These are phyloP conservation scores for Sebastes vulpes DNA, from an alignment of 2,797 vertebrate species.

Conservation along the genomic window DNA sequence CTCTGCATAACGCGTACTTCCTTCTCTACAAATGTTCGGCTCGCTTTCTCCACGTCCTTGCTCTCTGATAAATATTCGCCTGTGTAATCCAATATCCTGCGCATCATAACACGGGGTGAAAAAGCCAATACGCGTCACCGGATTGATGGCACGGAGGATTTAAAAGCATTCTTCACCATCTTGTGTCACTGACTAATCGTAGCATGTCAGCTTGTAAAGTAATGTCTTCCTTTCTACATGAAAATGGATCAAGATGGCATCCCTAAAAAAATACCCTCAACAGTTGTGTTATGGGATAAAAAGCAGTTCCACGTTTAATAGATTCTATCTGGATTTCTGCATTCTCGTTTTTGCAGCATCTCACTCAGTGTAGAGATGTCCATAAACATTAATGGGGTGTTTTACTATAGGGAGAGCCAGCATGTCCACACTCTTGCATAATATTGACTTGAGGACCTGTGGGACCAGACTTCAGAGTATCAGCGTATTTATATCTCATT, in stretches of 20 bases:
- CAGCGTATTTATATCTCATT: conserved; percentile 69
- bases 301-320: conserved; percentile 16
- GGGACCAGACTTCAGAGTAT: conserved; percentile 61
- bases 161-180: conserved; percentile 38
- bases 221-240: background rate
- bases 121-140: conserved; percentile 21
- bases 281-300: background rate
- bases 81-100: conserved; percentile 36
- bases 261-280: conserved; percentile 25
- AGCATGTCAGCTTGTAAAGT: conserved; percentile 13
- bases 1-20: conserved; percentile 9
- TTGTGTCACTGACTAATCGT: conserved; percentile 44
- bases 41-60: background rate
- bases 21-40: conserved; percentile 20
- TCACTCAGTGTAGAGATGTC: conserved; percentile 30
- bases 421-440: conserved; percentile 55
- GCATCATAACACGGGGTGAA: conserved; percentile 32
- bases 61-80: conserved; percentile 42
- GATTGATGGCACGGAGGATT: conserved; percentile 38
- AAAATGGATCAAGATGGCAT: conserved; percentile 16
- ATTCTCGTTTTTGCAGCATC: conserved; percentile 8
- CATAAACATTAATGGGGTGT: conserved; percentile 54
- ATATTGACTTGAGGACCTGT: conserved; percentile 64
- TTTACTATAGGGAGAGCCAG: conserved; percentile 37
- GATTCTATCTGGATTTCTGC: conserved; percentile 19